Evolutionary conservation across 2,113 vertebrate genomes (phyloP).

Genomic region (Microcebus jonahi): DNA sequence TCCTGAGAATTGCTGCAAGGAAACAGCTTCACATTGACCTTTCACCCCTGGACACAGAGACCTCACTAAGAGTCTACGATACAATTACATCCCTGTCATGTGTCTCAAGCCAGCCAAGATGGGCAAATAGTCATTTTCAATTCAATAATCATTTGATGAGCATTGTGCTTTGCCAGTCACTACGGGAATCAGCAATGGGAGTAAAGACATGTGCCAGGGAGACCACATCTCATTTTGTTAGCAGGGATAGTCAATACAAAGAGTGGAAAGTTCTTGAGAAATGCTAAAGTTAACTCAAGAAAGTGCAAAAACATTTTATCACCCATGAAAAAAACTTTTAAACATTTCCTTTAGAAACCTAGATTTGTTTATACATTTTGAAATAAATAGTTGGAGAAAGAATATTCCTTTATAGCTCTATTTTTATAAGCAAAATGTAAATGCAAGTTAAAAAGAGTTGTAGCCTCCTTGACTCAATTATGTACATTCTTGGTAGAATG

Average conservation of each 20-base stretch:
- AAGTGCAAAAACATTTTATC: not conserved
- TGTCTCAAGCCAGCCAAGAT: not conserved
- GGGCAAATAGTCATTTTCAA: not conserved
- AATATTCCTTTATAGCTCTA: not conserved
- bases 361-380: not conserved
- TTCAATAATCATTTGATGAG: not conserved
- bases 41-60: not conserved
- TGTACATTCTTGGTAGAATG: not conserved
- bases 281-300: not conserved
- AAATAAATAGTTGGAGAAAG: not conserved
- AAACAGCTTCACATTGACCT: not conserved
- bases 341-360: constrained; percentile 26
- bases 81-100: not conserved
- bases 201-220: not conserved
- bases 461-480: constrained; percentile 15
- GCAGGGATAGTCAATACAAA: not conserved
- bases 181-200: not conserved
- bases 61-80: not conserved
- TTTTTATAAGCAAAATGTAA: constrained; percentile 36
- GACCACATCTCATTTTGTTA: not conserved
- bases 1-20: not conserved
- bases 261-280: not conserved
- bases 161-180: not conserved
- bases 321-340: not conserved
- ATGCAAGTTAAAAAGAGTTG: not conserved